Evolutionary conservation across 2,888 invertebrate genomes (phyloP).

Genomic region (Cosmia trapezina): DNA sequence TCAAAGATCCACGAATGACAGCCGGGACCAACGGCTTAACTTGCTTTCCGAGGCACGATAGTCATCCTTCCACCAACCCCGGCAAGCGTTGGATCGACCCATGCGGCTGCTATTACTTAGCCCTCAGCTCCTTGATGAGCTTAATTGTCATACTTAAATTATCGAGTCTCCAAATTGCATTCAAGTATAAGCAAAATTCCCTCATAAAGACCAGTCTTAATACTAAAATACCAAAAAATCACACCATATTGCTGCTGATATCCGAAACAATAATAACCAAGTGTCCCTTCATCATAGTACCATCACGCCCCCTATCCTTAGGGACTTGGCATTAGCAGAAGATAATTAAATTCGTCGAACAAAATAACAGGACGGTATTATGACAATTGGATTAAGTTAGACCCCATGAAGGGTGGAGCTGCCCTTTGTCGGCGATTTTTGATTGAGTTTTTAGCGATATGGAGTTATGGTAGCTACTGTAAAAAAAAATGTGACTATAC

Average conservation of each 20-base stretch:
- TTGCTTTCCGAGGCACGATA: no score
- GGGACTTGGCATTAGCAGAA: constrained; percentile 74
- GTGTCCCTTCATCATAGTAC: constrained; percentile 44
- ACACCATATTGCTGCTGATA: constrained; percentile 74
- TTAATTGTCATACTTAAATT: neutral
- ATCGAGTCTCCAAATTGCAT: neutral
- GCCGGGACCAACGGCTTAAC: no score
- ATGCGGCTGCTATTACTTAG: no score
- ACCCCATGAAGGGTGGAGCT: constrained; percentile 60
- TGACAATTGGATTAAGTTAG: constrained; percentile 77
- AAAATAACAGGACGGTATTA: constrained; percentile 79
- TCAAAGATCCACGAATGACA: no score
- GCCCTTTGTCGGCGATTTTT: constrained; percentile 57
- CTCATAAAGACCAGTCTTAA: neutral
- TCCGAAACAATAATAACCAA: constrained; percentile 79
- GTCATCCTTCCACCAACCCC: no score
- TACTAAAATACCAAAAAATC: constrained; percentile 65
- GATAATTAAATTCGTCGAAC: constrained; percentile 82
- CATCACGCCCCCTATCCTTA: constrained; percentile 68
- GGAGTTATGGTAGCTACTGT: neutral
- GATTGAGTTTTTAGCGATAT: constrained; percentile 49
- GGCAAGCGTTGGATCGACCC: no score
- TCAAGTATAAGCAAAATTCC: no score
- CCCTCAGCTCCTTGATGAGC: no score
- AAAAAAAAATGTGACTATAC: neutral